Evolutionary conservation across 2,113 vertebrate species (phyloP).

Genomic region (Herpailurus yagouaroundi): DNA sequence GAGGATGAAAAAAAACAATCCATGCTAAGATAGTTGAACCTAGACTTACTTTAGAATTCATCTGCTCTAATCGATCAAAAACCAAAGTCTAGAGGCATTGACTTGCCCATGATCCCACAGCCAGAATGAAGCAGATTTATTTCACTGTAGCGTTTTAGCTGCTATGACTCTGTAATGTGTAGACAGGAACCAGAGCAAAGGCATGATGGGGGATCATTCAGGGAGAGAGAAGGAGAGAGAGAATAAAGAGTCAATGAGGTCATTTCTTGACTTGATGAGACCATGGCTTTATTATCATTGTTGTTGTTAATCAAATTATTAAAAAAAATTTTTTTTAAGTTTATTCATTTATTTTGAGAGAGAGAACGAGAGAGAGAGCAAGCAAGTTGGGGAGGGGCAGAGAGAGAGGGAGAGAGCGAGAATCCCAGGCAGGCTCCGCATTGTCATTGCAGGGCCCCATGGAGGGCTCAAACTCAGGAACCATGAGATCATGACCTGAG

Average conservation of each 20-base stretch:
- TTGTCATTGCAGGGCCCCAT: no score
- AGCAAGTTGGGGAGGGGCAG: no score
- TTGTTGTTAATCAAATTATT: no score
- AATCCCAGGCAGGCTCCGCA: no score
- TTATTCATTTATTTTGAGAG: no score
- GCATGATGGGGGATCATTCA: not conserved
- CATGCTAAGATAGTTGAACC: not conserved
- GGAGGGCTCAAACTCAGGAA: no score
- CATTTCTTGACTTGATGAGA: not conserved
- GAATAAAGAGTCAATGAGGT: not conserved
- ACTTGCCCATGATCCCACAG: not conserved
- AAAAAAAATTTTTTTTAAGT: no score
- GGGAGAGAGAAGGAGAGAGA: not conserved
- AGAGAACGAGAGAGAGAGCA: no score
- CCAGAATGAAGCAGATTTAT: not conserved
- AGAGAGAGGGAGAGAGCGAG: no score
- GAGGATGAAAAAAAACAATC: not conserved
- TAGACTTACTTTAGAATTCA: not conserved
- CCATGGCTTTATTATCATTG: not conserved
- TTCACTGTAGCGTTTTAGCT: not conserved
- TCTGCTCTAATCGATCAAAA: not conserved
- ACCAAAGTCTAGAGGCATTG: not conserved
- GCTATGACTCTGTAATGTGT: not conserved
- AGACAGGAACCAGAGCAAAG: not conserved
- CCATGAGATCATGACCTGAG: no score